A percentile compares a stretch with the other conserved stretches of the same genome.
These are phyloP conservation scores for Clinocottus analis DNA, from an alignment of 2,113 vertebrate species.

Conservation along the genomic window DNA sequence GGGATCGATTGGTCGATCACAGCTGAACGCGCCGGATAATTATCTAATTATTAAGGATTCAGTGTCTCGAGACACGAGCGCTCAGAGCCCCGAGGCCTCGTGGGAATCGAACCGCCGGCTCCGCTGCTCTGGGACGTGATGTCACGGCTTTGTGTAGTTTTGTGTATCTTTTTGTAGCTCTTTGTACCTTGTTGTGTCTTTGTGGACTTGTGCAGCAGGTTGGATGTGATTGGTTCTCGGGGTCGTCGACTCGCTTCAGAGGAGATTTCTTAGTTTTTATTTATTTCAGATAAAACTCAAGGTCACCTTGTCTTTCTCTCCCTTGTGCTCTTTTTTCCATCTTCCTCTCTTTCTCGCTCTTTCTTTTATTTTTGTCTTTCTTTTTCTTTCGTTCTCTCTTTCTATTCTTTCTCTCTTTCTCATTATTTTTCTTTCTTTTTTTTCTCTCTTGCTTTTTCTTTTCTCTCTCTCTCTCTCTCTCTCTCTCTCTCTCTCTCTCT, in stretches of 20 bases:
- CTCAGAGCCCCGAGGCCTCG: background rate
- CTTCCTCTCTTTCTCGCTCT: too few species aligned
- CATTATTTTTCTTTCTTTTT: too few species aligned
- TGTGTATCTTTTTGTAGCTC: too few species aligned
- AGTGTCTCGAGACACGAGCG: conserved; percentile 37
- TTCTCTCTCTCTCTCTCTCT: too few species aligned
- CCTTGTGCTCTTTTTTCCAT: too few species aligned
- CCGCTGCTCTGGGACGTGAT: conserved; percentile 45
- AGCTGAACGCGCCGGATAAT: conserved; percentile 49
- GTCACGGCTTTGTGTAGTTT: too few species aligned
- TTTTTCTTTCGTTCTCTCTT: too few species aligned
- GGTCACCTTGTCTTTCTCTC: background rate
- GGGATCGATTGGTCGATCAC: background rate
- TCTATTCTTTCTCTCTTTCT: background rate
- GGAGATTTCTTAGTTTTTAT: background rate
- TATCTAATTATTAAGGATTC: conserved; percentile 54
- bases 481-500: too few species aligned
- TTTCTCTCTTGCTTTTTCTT: too few species aligned
- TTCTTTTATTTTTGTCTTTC: too few species aligned
- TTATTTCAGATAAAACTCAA: conserved; percentile 20
- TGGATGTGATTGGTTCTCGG: conserved; percentile 59
- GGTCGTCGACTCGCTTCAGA: background rate
- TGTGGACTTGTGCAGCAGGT: too few species aligned
- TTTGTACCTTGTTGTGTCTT: too few species aligned
- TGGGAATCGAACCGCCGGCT: conserved; percentile 46